Conservation (phyloP, 2,797 vertebrate species). For the Aplochiton taeniatus region DNA sequence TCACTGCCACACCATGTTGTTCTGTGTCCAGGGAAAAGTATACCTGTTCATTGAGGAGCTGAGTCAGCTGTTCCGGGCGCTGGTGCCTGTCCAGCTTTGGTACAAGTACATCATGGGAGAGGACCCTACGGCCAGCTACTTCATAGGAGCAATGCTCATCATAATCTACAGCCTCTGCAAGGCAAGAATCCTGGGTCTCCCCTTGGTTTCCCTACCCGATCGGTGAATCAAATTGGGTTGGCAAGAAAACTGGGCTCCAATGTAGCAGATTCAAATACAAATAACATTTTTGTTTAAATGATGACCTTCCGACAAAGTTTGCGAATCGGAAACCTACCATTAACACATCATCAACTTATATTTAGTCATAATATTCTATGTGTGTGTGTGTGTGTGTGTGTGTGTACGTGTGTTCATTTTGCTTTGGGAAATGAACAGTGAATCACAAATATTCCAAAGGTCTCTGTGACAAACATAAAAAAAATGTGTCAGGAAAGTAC, state of each 20-base stretch:
- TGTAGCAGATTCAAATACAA: too few species aligned
- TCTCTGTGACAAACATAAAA: too few species aligned
- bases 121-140: slow-evolving; percentile 90
- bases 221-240: too few species aligned
- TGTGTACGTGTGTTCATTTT: too few species aligned
- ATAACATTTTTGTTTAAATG: too few species aligned
- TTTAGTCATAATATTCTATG: background rate
- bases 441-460: background rate
- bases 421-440: background rate
- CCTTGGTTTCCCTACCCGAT: too few species aligned
- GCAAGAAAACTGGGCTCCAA: too few species aligned
- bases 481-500: slow-evolving; percentile 64
- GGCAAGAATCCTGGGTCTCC: slow-evolving; percentile 61
- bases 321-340: too few species aligned
- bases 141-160: slow-evolving; percentile 91
- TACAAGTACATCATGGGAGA: slow-evolving; percentile 99
- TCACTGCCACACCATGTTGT: too few species aligned
- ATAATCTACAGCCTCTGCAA: slow-evolving; percentile 97
- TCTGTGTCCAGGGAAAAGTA: slow-evolving; percentile 85
- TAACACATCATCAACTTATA: too few species aligned
- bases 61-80: slow-evolving; percentile 94
- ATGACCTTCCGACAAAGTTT: too few species aligned
- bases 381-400: background rate
- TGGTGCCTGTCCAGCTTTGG: slow-evolving; percentile 98
- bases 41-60: slow-evolving; percentile 96